Percentiles rank a stretch among this genome's conserved stretches.
Conservation (phyloP, 2,888 invertebrate genomes). For the Cataglyphis cursor region DNA sequence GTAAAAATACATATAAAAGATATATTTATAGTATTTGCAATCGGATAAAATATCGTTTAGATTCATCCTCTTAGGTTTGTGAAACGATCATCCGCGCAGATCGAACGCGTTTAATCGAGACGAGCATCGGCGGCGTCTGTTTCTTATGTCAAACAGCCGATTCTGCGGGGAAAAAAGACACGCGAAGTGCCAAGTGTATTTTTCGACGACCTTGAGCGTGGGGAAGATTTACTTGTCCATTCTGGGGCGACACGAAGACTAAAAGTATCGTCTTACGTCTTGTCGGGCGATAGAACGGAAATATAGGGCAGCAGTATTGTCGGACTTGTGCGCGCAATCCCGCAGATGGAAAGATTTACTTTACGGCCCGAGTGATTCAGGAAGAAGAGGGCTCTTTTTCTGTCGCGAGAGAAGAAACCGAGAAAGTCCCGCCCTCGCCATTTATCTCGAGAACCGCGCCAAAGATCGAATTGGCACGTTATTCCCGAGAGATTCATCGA, state of each 20-base stretch:
- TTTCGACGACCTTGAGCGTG: slow-evolving; percentile 42
- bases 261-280: slow-evolving; percentile 44
- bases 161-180: background rate
- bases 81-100: background rate
- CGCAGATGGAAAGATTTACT: slow-evolving; percentile 62
- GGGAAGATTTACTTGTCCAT: slow-evolving; percentile 47
- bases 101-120: background rate
- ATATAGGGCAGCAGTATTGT: slow-evolving; percentile 67
- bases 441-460: slow-evolving; percentile 44
- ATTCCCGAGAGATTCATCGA: slow-evolving; percentile 16
- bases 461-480: slow-evolving; percentile 38
- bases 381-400: slow-evolving; percentile 44
- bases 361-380: slow-evolving; percentile 58
- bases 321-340: slow-evolving; percentile 61
- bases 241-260: slow-evolving; percentile 13
- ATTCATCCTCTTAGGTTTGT: background rate
- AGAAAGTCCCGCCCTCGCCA: slow-evolving; percentile 35
- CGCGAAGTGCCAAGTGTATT: slow-evolving; percentile 21
- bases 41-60: background rate
- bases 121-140: background rate
- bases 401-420: slow-evolving; percentile 36
- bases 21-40: background rate
- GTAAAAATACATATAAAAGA: background rate
- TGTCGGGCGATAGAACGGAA: slow-evolving; percentile 55
- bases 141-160: background rate